Conservation (phyloP, 2,797 vertebrate genomes). For the Todus mexicanus region DNA sequence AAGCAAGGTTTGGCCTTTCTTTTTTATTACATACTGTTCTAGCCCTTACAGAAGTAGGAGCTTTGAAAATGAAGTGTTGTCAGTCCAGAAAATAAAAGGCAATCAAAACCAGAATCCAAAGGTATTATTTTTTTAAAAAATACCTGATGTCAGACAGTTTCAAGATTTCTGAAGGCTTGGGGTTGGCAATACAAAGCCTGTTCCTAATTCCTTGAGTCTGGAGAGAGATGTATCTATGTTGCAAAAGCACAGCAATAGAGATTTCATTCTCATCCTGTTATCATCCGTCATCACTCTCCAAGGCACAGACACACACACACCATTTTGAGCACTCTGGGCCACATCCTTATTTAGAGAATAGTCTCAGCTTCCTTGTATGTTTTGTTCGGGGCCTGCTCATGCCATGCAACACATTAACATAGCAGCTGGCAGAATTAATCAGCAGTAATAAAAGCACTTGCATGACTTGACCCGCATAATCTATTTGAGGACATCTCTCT, state of each 20-base stretch:
- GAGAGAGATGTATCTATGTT: neutral
- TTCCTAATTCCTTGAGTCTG: neutral
- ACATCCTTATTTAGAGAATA: slow-evolving; percentile 61
- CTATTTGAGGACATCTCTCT: slow-evolving; percentile 31
- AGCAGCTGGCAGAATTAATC: slow-evolving; percentile 58
- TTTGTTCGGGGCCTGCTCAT: neutral
- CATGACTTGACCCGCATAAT: slow-evolving; percentile 40
- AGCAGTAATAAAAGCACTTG: slow-evolving; percentile 33
- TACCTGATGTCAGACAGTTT: neutral
- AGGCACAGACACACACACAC: neutral
- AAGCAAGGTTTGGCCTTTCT: neutral
- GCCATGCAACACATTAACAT: slow-evolving; percentile 23
- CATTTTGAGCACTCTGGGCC: slow-evolving; percentile 13
- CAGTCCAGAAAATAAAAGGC: neutral
- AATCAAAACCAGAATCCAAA: neutral
- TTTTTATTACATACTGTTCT: neutral
- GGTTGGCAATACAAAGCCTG: neutral
- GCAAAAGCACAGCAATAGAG: neutral
- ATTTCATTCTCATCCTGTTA: slow-evolving; percentile 24
- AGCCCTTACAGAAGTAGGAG: neutral
- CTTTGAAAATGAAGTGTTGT: neutral
- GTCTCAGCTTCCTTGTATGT: slow-evolving; percentile 16
- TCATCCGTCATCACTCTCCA: neutral
- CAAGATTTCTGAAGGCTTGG: neutral
- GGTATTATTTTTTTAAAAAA: neutral